Evolutionary conservation across 2,113 vertebrate species (phyloP).

Genomic region (Chitala chitala): DNA sequence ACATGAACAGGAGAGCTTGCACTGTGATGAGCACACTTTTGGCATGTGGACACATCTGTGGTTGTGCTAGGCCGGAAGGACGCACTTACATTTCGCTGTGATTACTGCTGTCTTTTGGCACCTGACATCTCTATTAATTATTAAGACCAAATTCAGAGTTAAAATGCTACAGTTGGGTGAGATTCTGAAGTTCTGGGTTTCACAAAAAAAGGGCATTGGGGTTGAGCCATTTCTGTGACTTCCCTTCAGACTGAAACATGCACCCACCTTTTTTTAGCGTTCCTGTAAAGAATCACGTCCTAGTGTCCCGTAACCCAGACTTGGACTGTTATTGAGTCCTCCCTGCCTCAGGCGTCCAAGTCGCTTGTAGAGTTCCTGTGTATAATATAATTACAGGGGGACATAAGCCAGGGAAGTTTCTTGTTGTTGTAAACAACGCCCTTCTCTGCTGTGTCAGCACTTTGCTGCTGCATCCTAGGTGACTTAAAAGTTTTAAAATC

Average conservation of each 20-base stretch:
- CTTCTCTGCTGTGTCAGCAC: constrained; percentile 31
- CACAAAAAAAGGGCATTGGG: not conserved
- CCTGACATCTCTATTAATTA: too few relatives aligned
- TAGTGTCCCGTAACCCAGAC: not conserved
- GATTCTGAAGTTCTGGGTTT: not conserved
- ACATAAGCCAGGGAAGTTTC: not conserved
- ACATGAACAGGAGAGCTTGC: too few relatives aligned
- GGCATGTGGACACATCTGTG: too few relatives aligned
- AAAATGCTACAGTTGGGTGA: too few relatives aligned
- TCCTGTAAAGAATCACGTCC: not conserved
- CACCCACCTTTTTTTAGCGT: not conserved
- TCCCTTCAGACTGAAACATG: not conserved
- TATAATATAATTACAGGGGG: constrained; percentile 35
- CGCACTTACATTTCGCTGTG: too few relatives aligned
- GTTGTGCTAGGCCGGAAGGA: too few relatives aligned
- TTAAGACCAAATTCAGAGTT: not conserved
- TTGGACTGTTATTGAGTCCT: not conserved
- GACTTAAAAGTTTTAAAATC: not conserved
- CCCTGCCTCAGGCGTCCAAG: not conserved
- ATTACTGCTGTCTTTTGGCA: too few relatives aligned
- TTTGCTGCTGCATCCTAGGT: constrained; percentile 4
- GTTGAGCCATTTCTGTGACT: not conserved
- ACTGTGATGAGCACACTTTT: too few relatives aligned
- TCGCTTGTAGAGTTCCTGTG: constrained; percentile 9
- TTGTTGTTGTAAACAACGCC: constrained; percentile 31